Evolutionary conservation across 2,888 invertebrate genomes (phyloP).

Genomic region (Scelioninae gen. 2): DNA sequence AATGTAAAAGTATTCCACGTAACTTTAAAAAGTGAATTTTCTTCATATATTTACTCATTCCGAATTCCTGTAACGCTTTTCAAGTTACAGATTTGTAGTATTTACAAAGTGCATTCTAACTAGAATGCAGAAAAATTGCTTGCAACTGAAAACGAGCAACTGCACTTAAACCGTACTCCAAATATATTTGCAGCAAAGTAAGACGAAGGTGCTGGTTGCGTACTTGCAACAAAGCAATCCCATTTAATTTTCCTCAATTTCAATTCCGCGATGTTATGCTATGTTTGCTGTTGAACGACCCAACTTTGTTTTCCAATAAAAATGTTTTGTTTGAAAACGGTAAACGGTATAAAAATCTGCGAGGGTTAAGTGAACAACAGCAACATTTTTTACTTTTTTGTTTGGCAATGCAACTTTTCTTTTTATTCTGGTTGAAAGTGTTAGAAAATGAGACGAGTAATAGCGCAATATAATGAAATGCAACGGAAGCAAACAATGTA

Average conservation of each 20-base stretch:
- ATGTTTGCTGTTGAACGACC: slow-evolving; percentile 18
- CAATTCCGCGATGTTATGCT: slow-evolving; percentile 13
- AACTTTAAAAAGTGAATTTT: background rate
- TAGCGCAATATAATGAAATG: too few relatives aligned
- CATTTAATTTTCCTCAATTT: slow-evolving; percentile 35
- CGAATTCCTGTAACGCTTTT: slow-evolving; percentile 26
- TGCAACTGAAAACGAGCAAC: slow-evolving; percentile 41
- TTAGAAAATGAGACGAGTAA: background rate
- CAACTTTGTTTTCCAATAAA: slow-evolving; percentile 27
- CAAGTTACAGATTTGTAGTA: slow-evolving; percentile 34
- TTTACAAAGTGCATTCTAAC: slow-evolving; percentile 26
- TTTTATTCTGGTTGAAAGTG: too few relatives aligned
- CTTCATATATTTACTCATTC: background rate
- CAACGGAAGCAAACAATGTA: background rate
- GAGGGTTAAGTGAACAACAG: too few relatives aligned
- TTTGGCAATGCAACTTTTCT: background rate
- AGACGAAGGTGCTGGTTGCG: slow-evolving; percentile 29
- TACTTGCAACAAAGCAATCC: slow-evolving; percentile 44
- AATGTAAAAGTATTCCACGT: too few relatives aligned
- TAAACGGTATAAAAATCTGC: too few relatives aligned
- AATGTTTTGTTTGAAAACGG: too few relatives aligned
- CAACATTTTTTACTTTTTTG: too few relatives aligned
- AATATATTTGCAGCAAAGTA: slow-evolving; percentile 33
- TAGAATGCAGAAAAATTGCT: slow-evolving; percentile 11
- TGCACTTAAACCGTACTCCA: slow-evolving; percentile 35